These are phyloP conservation scores for Enteromius trimaculatus DNA, from an alignment of 2,797 vertebrate species.

Conservation along the genomic window DNA sequence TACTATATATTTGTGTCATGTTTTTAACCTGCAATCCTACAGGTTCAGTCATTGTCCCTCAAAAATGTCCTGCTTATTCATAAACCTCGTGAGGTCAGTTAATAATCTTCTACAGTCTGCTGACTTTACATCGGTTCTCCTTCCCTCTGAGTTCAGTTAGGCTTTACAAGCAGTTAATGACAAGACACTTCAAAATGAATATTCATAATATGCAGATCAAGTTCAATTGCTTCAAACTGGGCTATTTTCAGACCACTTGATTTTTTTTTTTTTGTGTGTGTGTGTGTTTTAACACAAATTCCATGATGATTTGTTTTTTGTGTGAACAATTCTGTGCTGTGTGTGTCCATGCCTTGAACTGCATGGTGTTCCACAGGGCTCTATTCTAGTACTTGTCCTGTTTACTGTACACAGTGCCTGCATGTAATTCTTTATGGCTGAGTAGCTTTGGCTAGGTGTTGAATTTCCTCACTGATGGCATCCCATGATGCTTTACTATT, in stretches of 20 bases:
- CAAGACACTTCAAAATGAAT: neutral
- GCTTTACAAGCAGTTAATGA: conserved; percentile 44
- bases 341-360: conserved; percentile 11
- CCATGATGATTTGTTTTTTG: no score
- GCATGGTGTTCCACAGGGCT: conserved; percentile 8
- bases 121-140: conserved; percentile 47
- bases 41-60: neutral
- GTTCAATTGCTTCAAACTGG: neutral
- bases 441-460: conserved; percentile 12
- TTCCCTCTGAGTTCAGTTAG: neutral
- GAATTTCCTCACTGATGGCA: conserved; percentile 6
- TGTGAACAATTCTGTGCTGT: neutral
- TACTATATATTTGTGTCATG: neutral
- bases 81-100: conserved; percentile 50
- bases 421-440: conserved; percentile 17
- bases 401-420: conserved; percentile 53
- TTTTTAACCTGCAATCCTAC: neutral
- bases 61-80: neutral
- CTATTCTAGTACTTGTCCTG: conserved; percentile 13
- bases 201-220: neutral
- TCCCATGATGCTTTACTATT: conserved; percentile 17
- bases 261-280: no score
- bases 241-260: neutral
- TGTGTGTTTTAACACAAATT: no score
- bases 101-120: conserved; percentile 60